Conservation (phyloP, 2,113 vertebrate genomes). For the Crypturellus undulatus region DNA sequence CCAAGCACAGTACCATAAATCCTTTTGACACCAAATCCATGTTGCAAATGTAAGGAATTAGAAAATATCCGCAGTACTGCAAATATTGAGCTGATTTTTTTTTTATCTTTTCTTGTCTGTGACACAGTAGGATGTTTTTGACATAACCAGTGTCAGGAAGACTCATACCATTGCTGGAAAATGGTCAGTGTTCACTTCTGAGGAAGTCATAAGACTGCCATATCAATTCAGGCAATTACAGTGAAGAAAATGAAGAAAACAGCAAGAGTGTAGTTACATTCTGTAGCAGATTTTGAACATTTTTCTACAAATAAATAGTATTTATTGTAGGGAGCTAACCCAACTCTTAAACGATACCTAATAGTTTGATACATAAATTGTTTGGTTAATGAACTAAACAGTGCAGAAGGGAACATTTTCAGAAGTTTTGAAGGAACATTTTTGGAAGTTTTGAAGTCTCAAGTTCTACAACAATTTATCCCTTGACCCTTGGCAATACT, state of each 20-base stretch:
- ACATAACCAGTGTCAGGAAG: not conserved
- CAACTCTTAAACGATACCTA: not conserved
- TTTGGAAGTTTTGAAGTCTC: not conserved
- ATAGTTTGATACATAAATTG: not conserved
- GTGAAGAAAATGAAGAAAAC: not conserved
- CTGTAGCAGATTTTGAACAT: not conserved
- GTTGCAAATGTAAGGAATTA: accelerated
- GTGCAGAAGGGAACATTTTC: not conserved
- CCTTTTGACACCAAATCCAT: not conserved
- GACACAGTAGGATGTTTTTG: accelerated
- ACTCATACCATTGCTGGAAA: not conserved
- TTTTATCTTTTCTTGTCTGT: not conserved
- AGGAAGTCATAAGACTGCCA: not conserved
- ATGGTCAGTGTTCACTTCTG: not conserved
- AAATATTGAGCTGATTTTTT: not conserved
- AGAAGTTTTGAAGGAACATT: not conserved
- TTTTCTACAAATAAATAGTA: not conserved
- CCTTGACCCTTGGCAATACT: not conserved
- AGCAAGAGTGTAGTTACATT: not conserved
- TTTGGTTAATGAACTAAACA: not conserved
- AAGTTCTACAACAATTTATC: not conserved
- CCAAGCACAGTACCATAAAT: not conserved
- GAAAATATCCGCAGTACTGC: not conserved
- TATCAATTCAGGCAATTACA: not conserved
- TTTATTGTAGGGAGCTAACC: too few species aligned